Conservation (phyloP, 2,113 vertebrate genomes). For the Pollachius pollachius region DNA sequence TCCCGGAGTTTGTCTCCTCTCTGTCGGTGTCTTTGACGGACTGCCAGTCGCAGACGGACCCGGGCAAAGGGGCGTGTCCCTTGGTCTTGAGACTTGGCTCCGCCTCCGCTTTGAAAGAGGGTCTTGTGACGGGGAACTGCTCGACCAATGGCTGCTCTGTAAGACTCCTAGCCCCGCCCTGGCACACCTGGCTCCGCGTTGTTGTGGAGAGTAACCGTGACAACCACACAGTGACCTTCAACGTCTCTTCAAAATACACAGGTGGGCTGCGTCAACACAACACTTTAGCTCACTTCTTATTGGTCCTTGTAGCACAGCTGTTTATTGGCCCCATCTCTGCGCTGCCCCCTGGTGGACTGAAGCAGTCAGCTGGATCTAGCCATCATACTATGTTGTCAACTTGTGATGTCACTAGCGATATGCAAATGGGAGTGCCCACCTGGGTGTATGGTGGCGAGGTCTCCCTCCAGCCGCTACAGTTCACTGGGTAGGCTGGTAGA, state of each 20-base stretch:
- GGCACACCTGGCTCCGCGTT: conserved; percentile 87
- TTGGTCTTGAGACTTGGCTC: conserved; percentile 81
- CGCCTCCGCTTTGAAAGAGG: conserved; percentile 59
- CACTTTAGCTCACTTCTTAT: too few relatives aligned
- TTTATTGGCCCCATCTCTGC: too few relatives aligned
- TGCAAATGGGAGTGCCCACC: too few relatives aligned
- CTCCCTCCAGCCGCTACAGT: too few relatives aligned
- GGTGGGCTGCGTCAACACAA: conserved; percentile 63
- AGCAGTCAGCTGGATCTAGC: too few relatives aligned
- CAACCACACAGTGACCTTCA: conserved; percentile 66
- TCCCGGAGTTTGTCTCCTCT: conserved; percentile 80
- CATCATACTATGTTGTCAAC: too few relatives aligned
- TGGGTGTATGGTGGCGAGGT: too few relatives aligned
- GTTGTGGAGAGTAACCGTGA: conserved; percentile 70
- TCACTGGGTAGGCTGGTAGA: too few relatives aligned
- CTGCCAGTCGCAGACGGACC: conserved; percentile 57
- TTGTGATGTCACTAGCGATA: too few relatives aligned
- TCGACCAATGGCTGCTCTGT: conserved; percentile 65
- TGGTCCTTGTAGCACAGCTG: too few relatives aligned
- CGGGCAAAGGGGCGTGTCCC: conserved; percentile 48
- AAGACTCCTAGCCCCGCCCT: conserved; percentile 78
- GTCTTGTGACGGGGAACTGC: conserved; percentile 78
- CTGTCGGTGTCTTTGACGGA: conserved; percentile 75
- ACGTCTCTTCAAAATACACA: conserved; percentile 75
- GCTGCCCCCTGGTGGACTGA: too few relatives aligned